A percentile compares a stretch with the other conserved stretches of the same genome.
Evolutionary conservation across 2,113 vertebrate species (phyloP).

Genomic region (Castor canadensis): DNA sequence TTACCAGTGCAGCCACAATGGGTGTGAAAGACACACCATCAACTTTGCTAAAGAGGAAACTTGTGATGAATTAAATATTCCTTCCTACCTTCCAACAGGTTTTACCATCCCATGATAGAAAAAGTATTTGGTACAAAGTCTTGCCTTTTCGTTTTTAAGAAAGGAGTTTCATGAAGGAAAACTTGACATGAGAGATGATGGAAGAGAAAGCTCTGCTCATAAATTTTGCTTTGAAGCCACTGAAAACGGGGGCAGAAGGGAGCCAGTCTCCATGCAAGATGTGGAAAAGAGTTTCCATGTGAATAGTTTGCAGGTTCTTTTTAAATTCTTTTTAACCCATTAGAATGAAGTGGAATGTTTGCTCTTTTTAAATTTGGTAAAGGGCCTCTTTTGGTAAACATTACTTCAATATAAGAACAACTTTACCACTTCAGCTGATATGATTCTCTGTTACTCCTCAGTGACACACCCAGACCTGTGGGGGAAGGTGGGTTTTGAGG

Average conservation of each 20-base stretch:
- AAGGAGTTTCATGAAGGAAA: conserved; percentile 75
- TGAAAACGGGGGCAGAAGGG: conserved; percentile 53
- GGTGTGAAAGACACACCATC: neutral
- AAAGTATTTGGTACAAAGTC: conserved; percentile 65
- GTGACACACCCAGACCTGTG: neutral
- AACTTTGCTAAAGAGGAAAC: neutral
- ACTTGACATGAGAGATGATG: conserved; percentile 49
- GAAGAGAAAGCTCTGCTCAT: conserved; percentile 54
- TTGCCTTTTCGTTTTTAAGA: conserved; percentile 70
- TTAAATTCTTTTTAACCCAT: neutral
- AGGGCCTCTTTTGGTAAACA: neutral
- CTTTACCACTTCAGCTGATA: neutral
- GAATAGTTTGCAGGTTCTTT: conserved; percentile 45
- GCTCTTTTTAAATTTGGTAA: no score
- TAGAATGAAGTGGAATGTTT: neutral
- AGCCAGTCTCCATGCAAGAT: conserved; percentile 57
- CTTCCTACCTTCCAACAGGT: neutral
- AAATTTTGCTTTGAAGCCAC: conserved; percentile 76
- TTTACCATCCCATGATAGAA: conserved; percentile 56
- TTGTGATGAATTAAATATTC: neutral
- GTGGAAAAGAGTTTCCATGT: conserved; percentile 33
- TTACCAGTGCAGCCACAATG: neutral
- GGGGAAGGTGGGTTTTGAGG: neutral
- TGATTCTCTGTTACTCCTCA: neutral
- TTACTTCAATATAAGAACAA: neutral